Conservation (phyloP, 2,888 invertebrate species). For the Falcaria lacertinaria region DNA sequence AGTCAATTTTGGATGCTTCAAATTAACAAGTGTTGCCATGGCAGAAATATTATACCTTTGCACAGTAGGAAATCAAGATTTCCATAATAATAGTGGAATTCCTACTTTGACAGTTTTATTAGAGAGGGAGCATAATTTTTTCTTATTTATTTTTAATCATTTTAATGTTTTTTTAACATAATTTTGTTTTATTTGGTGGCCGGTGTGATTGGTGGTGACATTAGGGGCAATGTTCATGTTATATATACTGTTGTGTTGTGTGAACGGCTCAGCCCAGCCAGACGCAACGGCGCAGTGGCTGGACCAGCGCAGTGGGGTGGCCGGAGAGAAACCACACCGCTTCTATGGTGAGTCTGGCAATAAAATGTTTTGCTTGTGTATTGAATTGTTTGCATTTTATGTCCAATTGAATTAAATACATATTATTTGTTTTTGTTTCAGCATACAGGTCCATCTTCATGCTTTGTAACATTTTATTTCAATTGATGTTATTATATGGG, state of each 20-base stretch:
- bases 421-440: constrained; percentile 58
- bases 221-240: constrained; percentile 79
- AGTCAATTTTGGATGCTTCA: too few relatives aligned
- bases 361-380: neutral
- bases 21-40: too few relatives aligned
- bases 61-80: too few relatives aligned
- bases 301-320: constrained; percentile 60
- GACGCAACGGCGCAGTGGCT: constrained; percentile 75
- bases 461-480: constrained; percentile 42
- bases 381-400: constrained; percentile 8
- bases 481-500: constrained; percentile 25
- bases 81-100: too few relatives aligned
- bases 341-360: constrained; percentile 69
- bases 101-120: neutral
- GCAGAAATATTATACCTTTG: too few relatives aligned
- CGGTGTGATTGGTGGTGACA: constrained; percentile 68
- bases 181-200: constrained; percentile 74
- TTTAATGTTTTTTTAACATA: constrained; percentile 51
- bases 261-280: constrained; percentile 75
- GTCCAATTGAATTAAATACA: constrained; percentile 10
- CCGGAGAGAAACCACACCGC: constrained; percentile 65
- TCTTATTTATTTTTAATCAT: constrained; percentile 31
- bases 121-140: constrained; percentile 27
- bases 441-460: constrained; percentile 41
- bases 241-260: constrained; percentile 79